Conservation (phyloP, 2,888 invertebrate genomes). For the Gari tellinella region DNA sequence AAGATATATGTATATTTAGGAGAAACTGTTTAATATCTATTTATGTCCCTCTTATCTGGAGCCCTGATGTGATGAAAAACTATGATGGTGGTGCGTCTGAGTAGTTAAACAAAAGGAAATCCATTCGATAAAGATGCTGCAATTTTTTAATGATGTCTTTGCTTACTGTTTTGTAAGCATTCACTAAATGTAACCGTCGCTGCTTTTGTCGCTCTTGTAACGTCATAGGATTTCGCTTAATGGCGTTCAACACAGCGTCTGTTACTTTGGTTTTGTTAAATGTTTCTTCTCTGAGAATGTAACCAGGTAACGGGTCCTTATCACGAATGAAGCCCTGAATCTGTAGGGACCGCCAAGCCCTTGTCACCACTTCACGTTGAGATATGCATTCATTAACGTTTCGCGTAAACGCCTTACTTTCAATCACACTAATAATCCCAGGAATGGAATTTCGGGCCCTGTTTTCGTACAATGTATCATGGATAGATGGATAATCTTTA, state of each 20-base stretch:
- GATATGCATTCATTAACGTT: conserved; percentile 27
- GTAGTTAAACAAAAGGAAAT: conserved; percentile 49
- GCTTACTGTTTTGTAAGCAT: conserved; percentile 38
- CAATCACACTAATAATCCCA: conserved; percentile 35
- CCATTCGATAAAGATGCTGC: conserved; percentile 36
- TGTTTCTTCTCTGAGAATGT: neutral
- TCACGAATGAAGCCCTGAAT: conserved; percentile 56
- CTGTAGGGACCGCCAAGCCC: conserved; percentile 56
- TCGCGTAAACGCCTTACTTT: conserved; percentile 5
- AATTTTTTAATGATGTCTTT: conserved; percentile 28
- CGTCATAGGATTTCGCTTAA: conserved; percentile 21
- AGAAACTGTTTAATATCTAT: too few species aligned
- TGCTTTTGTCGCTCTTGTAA: conserved; percentile 28
- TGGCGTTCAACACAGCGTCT: conserved; percentile 21
- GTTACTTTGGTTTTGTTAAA: conserved; percentile 21
- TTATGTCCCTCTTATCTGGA: too few species aligned
- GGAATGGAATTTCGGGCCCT: conserved; percentile 38
- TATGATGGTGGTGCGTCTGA: conserved; percentile 26
- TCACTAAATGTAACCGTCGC: conserved; percentile 24
- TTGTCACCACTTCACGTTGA: conserved; percentile 8
- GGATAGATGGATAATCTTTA: conserved; percentile 9
- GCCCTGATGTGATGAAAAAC: too few species aligned
- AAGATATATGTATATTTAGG: too few species aligned
- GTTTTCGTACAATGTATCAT: conserved; percentile 28
- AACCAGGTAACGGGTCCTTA: conserved; percentile 8